Conservation (phyloP, 37 sponge, comb jelly and placozoan species). For the Amphimedon queenslandica region DNA sequence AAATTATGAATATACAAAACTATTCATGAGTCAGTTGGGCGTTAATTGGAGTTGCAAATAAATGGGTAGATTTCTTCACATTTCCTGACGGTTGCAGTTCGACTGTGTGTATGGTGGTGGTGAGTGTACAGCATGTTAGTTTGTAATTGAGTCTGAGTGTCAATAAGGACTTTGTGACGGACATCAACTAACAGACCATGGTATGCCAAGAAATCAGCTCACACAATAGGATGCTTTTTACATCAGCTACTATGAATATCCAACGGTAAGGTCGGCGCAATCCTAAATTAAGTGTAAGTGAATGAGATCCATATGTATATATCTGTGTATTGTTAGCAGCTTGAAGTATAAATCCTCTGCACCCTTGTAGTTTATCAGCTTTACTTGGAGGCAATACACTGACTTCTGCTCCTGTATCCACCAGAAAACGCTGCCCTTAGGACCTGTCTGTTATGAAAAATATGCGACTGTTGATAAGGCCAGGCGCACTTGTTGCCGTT, state of each 20-base stretch:
- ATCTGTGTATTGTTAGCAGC: constrained; percentile 26
- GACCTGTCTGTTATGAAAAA: constrained; percentile 30
- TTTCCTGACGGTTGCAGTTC: too few species aligned
- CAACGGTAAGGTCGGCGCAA: constrained; percentile 46
- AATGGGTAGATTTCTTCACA: too few species aligned
- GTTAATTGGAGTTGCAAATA: too few species aligned
- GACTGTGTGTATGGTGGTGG: too few species aligned
- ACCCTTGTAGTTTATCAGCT: constrained; percentile 7
- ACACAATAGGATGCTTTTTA: constrained; percentile 53
- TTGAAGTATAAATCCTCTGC: background rate
- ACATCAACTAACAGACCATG: constrained; percentile 42
- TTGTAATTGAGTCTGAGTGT: constrained; percentile 34
- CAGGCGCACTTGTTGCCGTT: constrained; percentile 52
- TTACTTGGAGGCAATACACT: constrained; percentile 26
- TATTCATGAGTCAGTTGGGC: too few species aligned
- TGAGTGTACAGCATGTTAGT: too few species aligned
- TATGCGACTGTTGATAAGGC: constrained; percentile 53
- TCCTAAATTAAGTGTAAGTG: constrained; percentile 57
- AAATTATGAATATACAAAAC: too few species aligned
- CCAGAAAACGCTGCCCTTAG: constrained; percentile 25
- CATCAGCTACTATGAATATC: constrained; percentile 75
- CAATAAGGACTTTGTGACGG: constrained; percentile 13
- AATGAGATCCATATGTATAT: constrained; percentile 30
- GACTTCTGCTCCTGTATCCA: constrained; percentile 64
- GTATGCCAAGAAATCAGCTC: constrained; percentile 52